Evolutionary conservation across 2,797 vertebrate species (phyloP).

Genomic region (Thripadectes ignobilis): DNA sequence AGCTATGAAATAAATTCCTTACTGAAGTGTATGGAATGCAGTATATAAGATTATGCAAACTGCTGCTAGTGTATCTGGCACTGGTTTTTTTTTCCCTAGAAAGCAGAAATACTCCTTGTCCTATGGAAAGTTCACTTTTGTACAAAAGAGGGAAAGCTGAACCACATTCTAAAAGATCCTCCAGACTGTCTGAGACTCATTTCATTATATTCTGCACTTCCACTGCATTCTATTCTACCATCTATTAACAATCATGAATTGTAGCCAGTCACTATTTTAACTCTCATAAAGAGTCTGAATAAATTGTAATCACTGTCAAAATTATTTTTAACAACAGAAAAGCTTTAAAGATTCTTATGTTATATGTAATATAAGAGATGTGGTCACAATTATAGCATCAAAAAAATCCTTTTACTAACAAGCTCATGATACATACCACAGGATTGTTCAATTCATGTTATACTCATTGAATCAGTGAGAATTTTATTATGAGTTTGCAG

Average conservation of each 20-base stretch:
- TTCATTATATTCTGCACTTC: neutral
- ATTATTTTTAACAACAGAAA: neutral
- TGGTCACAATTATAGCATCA: neutral
- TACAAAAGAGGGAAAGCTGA: neutral
- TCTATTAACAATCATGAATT: neutral
- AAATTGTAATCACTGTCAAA: neutral
- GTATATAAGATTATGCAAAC: neutral
- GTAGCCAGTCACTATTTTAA: neutral
- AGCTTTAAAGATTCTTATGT: neutral
- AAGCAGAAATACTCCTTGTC: neutral
- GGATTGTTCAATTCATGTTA: neutral
- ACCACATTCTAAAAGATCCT: neutral
- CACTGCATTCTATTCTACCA: neutral
- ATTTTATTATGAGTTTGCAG: neutral
- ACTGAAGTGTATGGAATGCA: neutral
- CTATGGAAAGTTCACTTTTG: neutral
- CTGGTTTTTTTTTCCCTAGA: neutral
- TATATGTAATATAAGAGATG: neutral
- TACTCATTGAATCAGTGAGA: neutral
- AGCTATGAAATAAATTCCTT: neutral
- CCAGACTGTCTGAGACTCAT: neutral
- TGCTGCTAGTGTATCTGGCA: neutral
- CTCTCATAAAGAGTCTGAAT: neutral
- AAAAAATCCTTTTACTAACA: neutral
- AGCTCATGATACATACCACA: neutral